Percentiles rank a stretch among this genome's conserved stretches.
Conservation (phyloP, 92 coral and sea anemone genomes). For the Galaxea fascicularis region DNA sequence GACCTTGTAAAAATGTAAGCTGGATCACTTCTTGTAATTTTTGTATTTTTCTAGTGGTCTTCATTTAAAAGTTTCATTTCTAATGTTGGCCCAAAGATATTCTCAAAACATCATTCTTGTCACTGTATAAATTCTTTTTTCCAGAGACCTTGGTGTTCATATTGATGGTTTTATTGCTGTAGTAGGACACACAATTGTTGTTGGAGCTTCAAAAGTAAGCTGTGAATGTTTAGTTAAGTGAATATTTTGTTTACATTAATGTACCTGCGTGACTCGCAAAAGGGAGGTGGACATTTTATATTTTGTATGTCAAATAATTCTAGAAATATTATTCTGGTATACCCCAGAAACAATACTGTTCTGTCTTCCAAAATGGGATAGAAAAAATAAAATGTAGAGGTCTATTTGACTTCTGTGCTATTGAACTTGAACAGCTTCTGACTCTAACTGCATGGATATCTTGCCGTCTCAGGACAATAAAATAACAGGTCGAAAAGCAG, state of each 20-base stretch:
- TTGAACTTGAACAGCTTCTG: background rate
- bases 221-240: background rate
- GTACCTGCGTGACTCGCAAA: background rate
- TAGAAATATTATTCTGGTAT: too few species aligned
- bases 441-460: background rate
- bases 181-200: constrained; percentile 95
- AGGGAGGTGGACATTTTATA: too few species aligned
- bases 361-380: too few species aligned
- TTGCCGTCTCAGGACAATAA: constrained; percentile 83
- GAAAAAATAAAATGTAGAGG: too few species aligned
- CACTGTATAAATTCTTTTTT: background rate
- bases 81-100: background rate
- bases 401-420: too few species aligned
- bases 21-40: too few species aligned
- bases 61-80: too few species aligned
- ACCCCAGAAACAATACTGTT: too few species aligned
- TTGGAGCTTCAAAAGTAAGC: constrained; percentile 92
- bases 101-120: background rate
- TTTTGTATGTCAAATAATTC: too few species aligned
- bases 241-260: background rate
- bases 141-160: constrained; percentile 96
- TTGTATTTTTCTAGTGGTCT: background rate
- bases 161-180: constrained; percentile 98
- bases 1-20: constrained; percentile 97
- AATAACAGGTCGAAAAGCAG: constrained; percentile 93